These are phyloP conservation scores for Drosophila repleta DNA, from an alignment of 1,140 invertebrate genomes.

Conservation along the genomic window DNA sequence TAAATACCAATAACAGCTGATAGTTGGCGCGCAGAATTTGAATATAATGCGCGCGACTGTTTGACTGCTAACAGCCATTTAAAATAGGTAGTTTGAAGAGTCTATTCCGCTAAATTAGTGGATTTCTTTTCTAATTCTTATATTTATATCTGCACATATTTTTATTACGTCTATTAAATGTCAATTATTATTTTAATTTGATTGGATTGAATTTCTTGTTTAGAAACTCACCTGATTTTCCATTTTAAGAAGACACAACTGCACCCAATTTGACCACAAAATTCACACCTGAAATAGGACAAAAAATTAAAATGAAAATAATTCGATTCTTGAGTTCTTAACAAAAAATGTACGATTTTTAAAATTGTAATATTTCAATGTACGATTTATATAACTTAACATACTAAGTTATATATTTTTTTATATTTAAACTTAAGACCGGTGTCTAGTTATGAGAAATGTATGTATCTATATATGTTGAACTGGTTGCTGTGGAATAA, in stretches of 20 bases:
- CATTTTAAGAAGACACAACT: neutral
- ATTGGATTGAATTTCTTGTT: neutral
- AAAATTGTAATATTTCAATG: constrained; percentile 4
- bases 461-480: too few relatives aligned
- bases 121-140: too few relatives aligned
- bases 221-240: constrained; percentile 2
- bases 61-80: neutral
- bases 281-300: constrained; percentile 7
- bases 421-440: constrained; percentile 6
- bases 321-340: constrained; percentile 5
- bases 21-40: constrained; percentile 20
- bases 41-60: neutral
- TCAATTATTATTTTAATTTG: too few relatives aligned
- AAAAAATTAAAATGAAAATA: neutral
- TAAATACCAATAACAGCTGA: constrained; percentile 38
- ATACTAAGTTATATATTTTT: constrained; percentile 7
- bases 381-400: constrained; percentile 7
- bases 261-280: neutral
- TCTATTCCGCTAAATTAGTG: too few relatives aligned
- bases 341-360: neutral
- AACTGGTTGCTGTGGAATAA: constrained; percentile 33
- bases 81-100: too few relatives aligned
- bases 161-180: too few relatives aligned
- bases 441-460: neutral
- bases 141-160: too few relatives aligned